phyloP scores from a whole-genome alignment of 2,113 vertebrate species.

The Scophthalmus maximus region DNA sequence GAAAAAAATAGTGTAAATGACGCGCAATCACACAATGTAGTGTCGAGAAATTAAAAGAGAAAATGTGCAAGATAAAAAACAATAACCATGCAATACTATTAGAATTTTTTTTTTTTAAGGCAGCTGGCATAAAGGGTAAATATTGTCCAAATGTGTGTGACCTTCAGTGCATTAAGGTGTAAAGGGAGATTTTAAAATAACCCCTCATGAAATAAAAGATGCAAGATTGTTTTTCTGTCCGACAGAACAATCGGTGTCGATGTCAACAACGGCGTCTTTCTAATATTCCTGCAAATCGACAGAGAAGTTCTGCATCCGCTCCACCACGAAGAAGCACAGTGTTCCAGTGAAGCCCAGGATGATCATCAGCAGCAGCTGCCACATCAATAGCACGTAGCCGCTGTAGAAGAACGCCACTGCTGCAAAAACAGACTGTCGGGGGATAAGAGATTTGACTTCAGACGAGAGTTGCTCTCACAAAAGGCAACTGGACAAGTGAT shows the following conservation, averaged over 20 bases:
- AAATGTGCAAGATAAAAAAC: slow-evolving; percentile 27
- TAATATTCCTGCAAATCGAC: slow-evolving; percentile 72
- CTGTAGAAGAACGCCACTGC: slow-evolving; percentile 97
- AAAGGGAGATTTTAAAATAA: not conserved
- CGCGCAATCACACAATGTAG: not conserved
- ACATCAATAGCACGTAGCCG: slow-evolving; percentile 91
- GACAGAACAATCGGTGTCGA: slow-evolving; percentile 6
- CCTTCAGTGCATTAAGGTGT: not conserved
- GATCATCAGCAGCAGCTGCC: slow-evolving; percentile 97
- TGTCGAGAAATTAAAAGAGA: not conserved
- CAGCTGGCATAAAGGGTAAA: slow-evolving; percentile 2
- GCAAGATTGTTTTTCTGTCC: not conserved
- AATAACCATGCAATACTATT: not conserved
- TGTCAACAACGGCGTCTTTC: not conserved
- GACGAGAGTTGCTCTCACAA: not conserved
- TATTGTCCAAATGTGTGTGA: not conserved
- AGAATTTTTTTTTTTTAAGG: not conserved
- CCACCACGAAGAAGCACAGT: slow-evolving; percentile 92
- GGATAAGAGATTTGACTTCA: not conserved
- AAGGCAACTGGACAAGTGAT: not conserved
- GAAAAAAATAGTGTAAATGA: slow-evolving; percentile 23
- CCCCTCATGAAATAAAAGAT: slow-evolving; percentile 11
- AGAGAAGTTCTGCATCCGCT: slow-evolving; percentile 77
- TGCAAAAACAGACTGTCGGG: slow-evolving; percentile 91
- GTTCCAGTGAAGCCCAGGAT: slow-evolving; percentile 91